Conservation (phyloP, 1,140 invertebrate genomes). For the Ericerus pela region DNA sequence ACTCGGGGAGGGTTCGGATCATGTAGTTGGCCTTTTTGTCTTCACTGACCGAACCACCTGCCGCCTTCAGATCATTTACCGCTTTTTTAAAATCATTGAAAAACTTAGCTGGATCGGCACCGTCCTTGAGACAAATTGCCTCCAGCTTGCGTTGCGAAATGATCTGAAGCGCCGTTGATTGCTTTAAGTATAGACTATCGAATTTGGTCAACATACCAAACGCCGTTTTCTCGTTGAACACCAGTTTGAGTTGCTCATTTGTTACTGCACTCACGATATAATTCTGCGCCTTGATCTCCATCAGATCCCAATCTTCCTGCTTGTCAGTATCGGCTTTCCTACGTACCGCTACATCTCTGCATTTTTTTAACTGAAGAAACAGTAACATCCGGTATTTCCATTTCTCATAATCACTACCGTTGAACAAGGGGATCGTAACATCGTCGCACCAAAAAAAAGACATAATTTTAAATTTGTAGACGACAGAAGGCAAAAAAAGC, state of each 20-base stretch:
- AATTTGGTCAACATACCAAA: constrained; percentile 23
- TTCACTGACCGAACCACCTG: background rate
- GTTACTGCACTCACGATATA: constrained; percentile 24
- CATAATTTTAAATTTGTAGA: no score
- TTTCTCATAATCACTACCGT: background rate
- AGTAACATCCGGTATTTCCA: constrained; percentile 9
- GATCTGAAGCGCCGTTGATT: background rate
- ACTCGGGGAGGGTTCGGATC: background rate
- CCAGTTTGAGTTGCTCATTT: constrained; percentile 24
- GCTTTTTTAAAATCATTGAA: background rate
- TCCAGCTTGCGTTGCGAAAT: background rate
- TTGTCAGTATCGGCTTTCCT: constrained; percentile 14
- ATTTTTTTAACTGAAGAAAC: constrained; percentile 23
- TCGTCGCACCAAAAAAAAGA: no score
- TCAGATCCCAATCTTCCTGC: constrained; percentile 22
- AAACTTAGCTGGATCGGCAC: background rate
- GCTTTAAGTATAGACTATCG: background rate
- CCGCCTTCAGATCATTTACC: background rate
- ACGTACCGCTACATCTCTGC: constrained; percentile 16
- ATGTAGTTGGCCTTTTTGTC: background rate
- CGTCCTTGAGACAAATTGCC: background rate
- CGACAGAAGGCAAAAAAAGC: no score
- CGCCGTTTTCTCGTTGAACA: constrained; percentile 18
- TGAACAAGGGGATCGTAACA: background rate
- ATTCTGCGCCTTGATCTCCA: constrained; percentile 23